Base-by-base conservation (phyloP, 2,888 invertebrate genomes). In the Elegia similella region DNA sequence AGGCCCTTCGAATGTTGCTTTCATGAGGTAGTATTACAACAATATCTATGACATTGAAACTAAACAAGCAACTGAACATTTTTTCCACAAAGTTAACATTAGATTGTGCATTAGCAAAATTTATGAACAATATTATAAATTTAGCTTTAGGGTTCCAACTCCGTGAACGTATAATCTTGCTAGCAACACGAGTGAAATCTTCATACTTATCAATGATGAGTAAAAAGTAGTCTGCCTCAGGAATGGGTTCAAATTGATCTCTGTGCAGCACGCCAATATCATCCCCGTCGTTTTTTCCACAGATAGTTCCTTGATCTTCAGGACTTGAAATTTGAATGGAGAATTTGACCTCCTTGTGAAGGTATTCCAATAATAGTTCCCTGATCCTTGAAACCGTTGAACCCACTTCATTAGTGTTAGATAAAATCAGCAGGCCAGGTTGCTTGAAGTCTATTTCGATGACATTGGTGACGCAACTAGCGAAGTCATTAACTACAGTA, bases 131-230 rank as follows among this genome's bases (percentile, higher is more conserved):
- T 47, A 90, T 69, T 17, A 88, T 69, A 23, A 88, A 83, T 55
- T 80, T 77, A 0, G 87, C 88, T 38, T 65, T 66, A 6, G 90
- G 88, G 58, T 88, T 88, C 90, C 90, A 90, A 60, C 71, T 81
- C n/a, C 79, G 70, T 1, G 82, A 73, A 29, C 76, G 67, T 2
- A 82, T 69, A 2, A 88, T 56, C 68, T 80, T 80, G 57, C 73
- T 73, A 0, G 76, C 70, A 8, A 84, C 59, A 13, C 67, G 63
- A 7, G 72, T 75, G 48, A 88, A 87, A 30, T 86, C 82, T 23
- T 69, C 59, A 47, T 75, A 79, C 38, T 63, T 69, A 12, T 85
- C 81, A 5, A 86, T 69, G 12, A 89, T 71, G 10, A 86, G 70
- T 0, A 89, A 57, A 55, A 80, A 84, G 63, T 88, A 89, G 54